Evolutionary conservation across 1,140 invertebrate genomes (phyloP).

Genomic region (Paralvinella palmiformis): DNA sequence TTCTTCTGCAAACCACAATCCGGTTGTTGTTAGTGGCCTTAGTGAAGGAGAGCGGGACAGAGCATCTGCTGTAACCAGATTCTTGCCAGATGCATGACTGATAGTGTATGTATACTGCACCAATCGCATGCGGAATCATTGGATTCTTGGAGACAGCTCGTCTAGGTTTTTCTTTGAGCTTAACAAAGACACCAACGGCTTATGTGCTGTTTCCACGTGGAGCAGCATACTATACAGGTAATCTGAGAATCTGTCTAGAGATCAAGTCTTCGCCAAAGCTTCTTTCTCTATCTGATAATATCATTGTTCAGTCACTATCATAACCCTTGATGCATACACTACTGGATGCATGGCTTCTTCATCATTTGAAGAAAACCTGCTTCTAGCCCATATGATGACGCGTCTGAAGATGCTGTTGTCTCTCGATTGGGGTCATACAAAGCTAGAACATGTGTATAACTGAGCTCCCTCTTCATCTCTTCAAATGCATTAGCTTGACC

Average conservation of each 20-base stretch:
- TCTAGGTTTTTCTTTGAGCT: constrained; percentile 2
- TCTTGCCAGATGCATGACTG: constrained; percentile 1
- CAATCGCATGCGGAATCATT: constrained; percentile 5
- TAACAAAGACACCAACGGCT: background rate
- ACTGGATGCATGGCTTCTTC: too few species aligned
- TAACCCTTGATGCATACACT: too few species aligned
- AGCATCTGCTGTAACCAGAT: constrained; percentile 1
- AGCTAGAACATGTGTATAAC: too few species aligned
- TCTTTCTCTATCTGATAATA: constrained; percentile 54
- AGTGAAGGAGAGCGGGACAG: background rate
- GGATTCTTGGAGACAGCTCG: background rate
- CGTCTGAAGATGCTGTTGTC: too few species aligned
- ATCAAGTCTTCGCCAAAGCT: constrained; percentile 51
- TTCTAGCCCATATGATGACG: too few species aligned
- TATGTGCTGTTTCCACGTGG: constrained; percentile 10
- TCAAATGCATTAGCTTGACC: too few species aligned
- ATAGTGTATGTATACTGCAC: background rate
- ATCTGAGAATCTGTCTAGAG: constrained; percentile 28
- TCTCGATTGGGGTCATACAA: too few species aligned
- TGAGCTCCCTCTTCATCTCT: too few species aligned
- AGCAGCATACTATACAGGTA: constrained; percentile 13
- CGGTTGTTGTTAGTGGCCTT: background rate
- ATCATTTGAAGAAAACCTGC: background rate
- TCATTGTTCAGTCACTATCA: too few species aligned
- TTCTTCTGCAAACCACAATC: background rate